These are phyloP conservation scores for Athripsodes cinereus DNA, from an alignment of 2,888 invertebrate species.

Conservation along the genomic window DNA sequence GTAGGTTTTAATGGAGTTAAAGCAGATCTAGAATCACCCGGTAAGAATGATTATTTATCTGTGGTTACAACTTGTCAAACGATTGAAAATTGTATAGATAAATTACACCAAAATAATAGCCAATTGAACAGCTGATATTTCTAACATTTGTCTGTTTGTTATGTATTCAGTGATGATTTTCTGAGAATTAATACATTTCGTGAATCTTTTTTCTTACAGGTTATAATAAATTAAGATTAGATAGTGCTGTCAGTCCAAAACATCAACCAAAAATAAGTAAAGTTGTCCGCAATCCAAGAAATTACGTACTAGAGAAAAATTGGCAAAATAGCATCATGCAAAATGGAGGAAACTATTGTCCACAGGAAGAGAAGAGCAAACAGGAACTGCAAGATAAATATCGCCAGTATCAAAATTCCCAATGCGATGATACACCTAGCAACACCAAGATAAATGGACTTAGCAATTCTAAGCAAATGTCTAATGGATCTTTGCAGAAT, in stretches of 20 bases:
- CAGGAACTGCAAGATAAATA: slow-evolving; percentile 7
- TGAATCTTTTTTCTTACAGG: no score
- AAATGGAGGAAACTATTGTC: slow-evolving; percentile 23
- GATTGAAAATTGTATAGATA: no score
- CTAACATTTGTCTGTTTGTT: no score
- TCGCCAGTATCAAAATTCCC: not conserved
- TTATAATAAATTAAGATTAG: slow-evolving; percentile 46
- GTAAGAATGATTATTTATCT: slow-evolving; percentile 34
- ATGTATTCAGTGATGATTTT: no score
- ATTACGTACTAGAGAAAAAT: slow-evolving; percentile 25
- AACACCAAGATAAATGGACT: slow-evolving; percentile 2
- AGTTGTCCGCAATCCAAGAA: slow-evolving; percentile 21
- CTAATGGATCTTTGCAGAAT: slow-evolving; percentile 5
- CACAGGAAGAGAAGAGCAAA: slow-evolving; percentile 12
- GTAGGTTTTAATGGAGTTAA: slow-evolving; percentile 26
- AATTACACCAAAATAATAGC: no score
- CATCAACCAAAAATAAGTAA: slow-evolving; percentile 42
- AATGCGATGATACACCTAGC: slow-evolving; percentile 1
- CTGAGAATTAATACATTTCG: no score
- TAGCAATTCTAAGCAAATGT: not conserved
- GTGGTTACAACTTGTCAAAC: no score
- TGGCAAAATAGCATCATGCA: slow-evolving; percentile 26
- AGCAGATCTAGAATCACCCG: slow-evolving; percentile 28
- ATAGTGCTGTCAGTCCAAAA: slow-evolving; percentile 48
- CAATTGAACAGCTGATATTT: no score